Evolutionary conservation across 2,888 invertebrate species (phyloP), one percentile per base, ranked within the genome.

Genomic region (Apodemia duryi): DNA sequence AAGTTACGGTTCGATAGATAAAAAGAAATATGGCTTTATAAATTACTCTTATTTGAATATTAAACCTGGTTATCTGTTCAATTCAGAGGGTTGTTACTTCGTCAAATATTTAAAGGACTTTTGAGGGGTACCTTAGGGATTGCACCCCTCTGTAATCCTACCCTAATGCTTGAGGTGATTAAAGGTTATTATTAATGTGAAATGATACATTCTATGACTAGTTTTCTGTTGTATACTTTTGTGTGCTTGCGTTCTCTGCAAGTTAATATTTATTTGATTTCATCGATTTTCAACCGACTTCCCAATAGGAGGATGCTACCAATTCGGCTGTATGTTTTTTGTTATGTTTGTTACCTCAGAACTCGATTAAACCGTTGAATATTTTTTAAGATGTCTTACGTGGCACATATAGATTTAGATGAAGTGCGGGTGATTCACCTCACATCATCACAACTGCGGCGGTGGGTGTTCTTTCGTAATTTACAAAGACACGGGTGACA

Each of bases 61-160:
- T 49, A 32, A 57, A 54, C 4, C 57, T 13, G 75, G 76, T 77
- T 82, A 78, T 83, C 80, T 80, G 75, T 67, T 10, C 71, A 74
- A 75, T 77, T 76, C 74, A 75, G 77, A 77, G 81, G 70, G 76
- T 60, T 65, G 68, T 68, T 70, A 70, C 70, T 74, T 69, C 69
- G 75, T 73, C 75, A 71, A 69, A 68, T 71, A 71, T 74, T 72
- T 69, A 70, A 67, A 70, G 65, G 64, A 61, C 54, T 54, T 54
- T 10, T 46, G 49, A 49, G 64, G 65, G 60, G 43, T 54, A 63
- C 21, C 43, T n/a, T 2, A 9, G 60, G 60, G 60, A 35, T 60
- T 60, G 35, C 35, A 13, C 35, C 60, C 60, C 60, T 35, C 29
- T 60, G 60, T 60, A 32, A 60, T 13, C 2, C n/a, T 60, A 54